These are phyloP conservation scores for Drosophila insularis DNA, from an alignment of 1,140 invertebrate species.

Conservation along the genomic window DNA sequence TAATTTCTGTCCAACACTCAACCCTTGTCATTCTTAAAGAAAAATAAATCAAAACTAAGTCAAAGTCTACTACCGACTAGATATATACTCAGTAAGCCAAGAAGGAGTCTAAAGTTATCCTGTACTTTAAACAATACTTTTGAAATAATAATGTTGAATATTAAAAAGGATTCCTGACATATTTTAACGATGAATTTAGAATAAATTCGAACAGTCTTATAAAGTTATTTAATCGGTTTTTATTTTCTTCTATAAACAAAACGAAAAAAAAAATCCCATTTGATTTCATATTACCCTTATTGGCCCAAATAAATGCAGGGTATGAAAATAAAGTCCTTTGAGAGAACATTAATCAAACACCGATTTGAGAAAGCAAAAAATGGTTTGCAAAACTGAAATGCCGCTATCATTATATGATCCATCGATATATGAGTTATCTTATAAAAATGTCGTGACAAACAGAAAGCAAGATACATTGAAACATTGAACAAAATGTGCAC, in stretches of 20 bases:
- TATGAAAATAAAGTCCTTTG: neutral
- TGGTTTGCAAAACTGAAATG: neutral
- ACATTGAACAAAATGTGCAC: neutral
- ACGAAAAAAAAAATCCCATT: too few species aligned
- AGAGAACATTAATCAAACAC: conserved; percentile 35
- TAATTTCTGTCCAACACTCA: conserved; percentile 33
- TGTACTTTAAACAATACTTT: too few species aligned
- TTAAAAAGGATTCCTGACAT: too few species aligned
- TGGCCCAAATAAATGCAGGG: neutral
- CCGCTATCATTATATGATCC: neutral
- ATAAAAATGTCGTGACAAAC: neutral
- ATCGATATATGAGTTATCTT: neutral
- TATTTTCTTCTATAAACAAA: too few species aligned
- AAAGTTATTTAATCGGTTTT: too few species aligned
- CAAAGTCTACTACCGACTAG: neutral
- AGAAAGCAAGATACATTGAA: neutral
- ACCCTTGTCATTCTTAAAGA: conserved; percentile 32
- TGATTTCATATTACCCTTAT: neutral
- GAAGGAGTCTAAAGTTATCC: too few species aligned
- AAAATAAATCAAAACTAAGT: neutral
- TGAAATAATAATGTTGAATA: too few species aligned
- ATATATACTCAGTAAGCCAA: neutral
- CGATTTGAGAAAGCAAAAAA: conserved; percentile 19
- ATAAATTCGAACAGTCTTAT: too few species aligned
- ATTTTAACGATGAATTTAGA: too few species aligned